Evolutionary conservation across 2,797 vertebrate genomes (phyloP).

Genomic region (Neosilurus mollespiculum): DNA sequence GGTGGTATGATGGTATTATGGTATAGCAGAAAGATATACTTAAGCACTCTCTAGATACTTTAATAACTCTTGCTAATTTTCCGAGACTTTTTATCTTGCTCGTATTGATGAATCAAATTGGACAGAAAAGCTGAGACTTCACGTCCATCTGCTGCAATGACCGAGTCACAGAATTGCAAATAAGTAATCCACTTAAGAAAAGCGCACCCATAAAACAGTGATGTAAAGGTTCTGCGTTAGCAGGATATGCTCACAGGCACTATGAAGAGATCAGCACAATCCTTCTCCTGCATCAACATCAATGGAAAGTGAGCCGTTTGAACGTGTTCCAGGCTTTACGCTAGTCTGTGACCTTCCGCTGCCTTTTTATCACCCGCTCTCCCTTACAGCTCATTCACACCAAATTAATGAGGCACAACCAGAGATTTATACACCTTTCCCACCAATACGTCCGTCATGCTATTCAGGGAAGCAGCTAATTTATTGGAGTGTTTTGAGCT

Average conservation of each 20-base stretch:
- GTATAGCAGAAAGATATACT: neutral
- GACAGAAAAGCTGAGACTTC: neutral
- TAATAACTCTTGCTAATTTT: neutral
- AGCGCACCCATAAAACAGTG: constrained; percentile 35
- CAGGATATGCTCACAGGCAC: constrained; percentile 31
- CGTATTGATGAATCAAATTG: neutral
- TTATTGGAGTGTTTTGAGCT: neutral
- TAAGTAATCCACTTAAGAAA: constrained; percentile 23
- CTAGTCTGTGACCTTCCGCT: constrained; percentile 1
- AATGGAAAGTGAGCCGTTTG: constrained; percentile 1
- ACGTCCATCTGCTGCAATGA: constrained; percentile 12
- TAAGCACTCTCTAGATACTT: neutral
- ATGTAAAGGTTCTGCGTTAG: constrained; percentile 47
- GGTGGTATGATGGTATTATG: neutral
- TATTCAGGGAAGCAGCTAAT: neutral
- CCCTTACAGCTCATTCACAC: neutral
- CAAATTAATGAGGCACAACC: neutral
- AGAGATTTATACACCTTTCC: neutral
- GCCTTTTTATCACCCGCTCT: constrained; percentile 10
- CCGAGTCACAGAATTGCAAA: constrained; percentile 9
- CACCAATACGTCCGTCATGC: no score
- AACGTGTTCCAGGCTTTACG: neutral
- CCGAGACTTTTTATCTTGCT: neutral
- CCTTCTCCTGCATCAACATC: neutral
- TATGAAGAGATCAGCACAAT: constrained; percentile 11